Percentiles rank a stretch among this genome's conserved stretches.
phyloP scores from a whole-genome alignment of 2,888 invertebrate genomes.

The Drosophila siamana region DNA sequence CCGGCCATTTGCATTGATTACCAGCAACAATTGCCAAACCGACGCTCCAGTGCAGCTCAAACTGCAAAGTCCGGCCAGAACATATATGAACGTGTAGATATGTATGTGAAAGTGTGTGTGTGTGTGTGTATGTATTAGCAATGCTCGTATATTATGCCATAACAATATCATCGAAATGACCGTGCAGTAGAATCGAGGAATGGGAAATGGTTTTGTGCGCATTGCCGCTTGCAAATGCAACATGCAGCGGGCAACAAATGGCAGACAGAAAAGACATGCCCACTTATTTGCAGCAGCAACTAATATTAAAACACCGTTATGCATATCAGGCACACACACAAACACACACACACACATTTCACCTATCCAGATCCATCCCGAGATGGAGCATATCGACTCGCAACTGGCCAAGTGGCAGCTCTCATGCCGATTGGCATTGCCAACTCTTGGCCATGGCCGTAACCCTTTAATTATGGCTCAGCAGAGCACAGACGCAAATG shows the following conservation, averaged over 20 bases:
- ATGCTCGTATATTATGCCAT: conserved; percentile 60
- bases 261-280: conserved; percentile 59
- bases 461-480: conserved; percentile 80
- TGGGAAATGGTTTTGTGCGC: conserved; percentile 42
- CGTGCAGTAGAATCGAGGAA: conserved; percentile 16
- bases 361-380: conserved; percentile 29
- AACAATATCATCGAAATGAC: conserved; percentile 75
- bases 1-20: conserved; percentile 43
- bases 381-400: conserved; percentile 37
- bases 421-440: conserved; percentile 61
- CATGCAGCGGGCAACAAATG: conserved; percentile 1
- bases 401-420: conserved; percentile 38
- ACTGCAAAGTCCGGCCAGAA: conserved; percentile 31
- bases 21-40: conserved; percentile 38
- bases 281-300: conserved; percentile 71
- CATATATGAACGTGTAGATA: background rate
- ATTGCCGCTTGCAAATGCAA: conserved; percentile 26
- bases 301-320: conserved; percentile 81
- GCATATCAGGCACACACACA: conserved; percentile 71
- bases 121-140: background rate
- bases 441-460: conserved; percentile 71
- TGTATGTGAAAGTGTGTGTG: too few relatives aligned
- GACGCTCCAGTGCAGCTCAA: conserved; percentile 31
- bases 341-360: conserved; percentile 57
- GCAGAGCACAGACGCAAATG: conserved; percentile 12